Base-by-base conservation (phyloP, 2,113 vertebrate species). In the Alligator mississippiensis region DNA sequence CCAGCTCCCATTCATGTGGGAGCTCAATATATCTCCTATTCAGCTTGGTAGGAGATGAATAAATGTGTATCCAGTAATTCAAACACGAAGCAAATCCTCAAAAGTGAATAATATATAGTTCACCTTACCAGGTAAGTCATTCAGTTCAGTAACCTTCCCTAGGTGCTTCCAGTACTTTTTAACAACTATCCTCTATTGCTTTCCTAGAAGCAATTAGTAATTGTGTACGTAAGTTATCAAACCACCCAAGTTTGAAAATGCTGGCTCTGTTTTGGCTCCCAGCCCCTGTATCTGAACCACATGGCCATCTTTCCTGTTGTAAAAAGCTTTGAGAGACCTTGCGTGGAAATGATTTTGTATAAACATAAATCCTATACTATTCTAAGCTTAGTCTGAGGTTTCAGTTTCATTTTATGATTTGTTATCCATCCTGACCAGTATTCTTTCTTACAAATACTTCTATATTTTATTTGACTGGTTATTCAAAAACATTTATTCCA, bases 401-500 rank as follows among this genome's bases (percentile, higher is more conserved):
- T 92, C 77, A 58, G 3, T 89, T 74, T 93, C 91, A 79, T 1
- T 24, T 2, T 30, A 47, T 94, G 15, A 77, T 90, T 95, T 87
- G 64, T 54, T 95, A 0, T 64, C 82, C 16, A 6, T 88, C 28
- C 75, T 75, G 80, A 25, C 60, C 82, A 77, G 90, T 77, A 28
- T 82, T 55, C 38, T 77, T 91, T 91, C 34, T 24, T 72, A 62
- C 24, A 60, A 9, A 11, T 3, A 62, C 89, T n/a, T 58, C 4
- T 59, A 81, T 19, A 28, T 76, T 89, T 82, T 72, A 27, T 57
- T 14, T 30, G 59, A 91, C 59, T 38, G 14, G 28, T 88, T 88
- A 47, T 88, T 96, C 92, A 59, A 87, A 79, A 93, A 47, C 64
- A 90, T 38, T 94, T 88, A 74, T 93, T 75, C 55, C 55, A 47